These are phyloP conservation scores for Sander lucioperca DNA, from an alignment of 2,113 vertebrate genomes.

Conservation along the genomic window DNA sequence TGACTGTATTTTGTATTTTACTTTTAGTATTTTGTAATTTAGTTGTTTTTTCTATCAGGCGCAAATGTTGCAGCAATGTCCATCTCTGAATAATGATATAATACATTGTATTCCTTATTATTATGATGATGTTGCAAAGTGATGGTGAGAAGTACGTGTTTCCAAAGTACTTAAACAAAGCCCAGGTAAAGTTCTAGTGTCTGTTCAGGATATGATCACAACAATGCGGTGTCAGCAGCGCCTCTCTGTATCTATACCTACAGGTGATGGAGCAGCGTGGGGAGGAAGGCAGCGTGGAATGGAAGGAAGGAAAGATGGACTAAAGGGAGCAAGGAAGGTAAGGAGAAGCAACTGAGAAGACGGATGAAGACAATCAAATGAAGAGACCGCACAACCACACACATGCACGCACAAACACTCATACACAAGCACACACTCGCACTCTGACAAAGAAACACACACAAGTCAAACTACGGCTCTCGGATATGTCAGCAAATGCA, in stretches of 20 bases:
- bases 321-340: constrained; percentile 54
- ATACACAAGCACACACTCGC: constrained; percentile 8
- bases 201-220: constrained; percentile 25
- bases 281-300: constrained; percentile 56
- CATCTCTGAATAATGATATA: background rate
- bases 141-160: constrained; percentile 35
- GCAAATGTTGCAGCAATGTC: background rate
- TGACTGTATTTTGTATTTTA: background rate
- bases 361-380: constrained; percentile 71
- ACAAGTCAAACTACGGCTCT: constrained; percentile 48
- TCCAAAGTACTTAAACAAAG: constrained; percentile 44
- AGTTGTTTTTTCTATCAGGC: background rate
- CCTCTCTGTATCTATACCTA: constrained; percentile 59
- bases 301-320: constrained; percentile 45
- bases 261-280: constrained; percentile 55
- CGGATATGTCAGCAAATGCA: constrained; percentile 44
- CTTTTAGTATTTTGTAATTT: too few species aligned
- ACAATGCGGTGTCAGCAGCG: constrained; percentile 41
- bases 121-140: background rate
- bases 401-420: constrained; percentile 40
- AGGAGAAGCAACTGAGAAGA: constrained; percentile 77
- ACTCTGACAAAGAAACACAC: constrained; percentile 39
- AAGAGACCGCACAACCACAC: constrained; percentile 64
- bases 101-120: background rate
- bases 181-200: constrained; percentile 26